phyloP scores from a whole-genome alignment of 2,888 invertebrate species.

The Andricus curvator region DNA sequence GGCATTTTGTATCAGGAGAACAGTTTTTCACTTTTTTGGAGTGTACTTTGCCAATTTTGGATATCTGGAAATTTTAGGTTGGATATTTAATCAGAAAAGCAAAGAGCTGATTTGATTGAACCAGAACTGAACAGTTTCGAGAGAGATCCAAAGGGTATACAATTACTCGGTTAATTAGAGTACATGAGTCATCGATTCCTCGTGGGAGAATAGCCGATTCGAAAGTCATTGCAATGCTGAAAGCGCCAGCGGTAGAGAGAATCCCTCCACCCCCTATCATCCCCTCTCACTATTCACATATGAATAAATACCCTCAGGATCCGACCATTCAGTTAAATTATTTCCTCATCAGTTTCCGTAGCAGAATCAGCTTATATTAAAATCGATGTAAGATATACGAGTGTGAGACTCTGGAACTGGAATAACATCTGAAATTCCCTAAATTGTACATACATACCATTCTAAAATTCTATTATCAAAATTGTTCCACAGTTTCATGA shows the following conservation, averaged over 20 bases:
- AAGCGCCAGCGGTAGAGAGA: neutral
- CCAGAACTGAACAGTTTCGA: neutral
- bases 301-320: neutral
- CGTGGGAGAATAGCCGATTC: neutral
- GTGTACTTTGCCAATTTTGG: neutral
- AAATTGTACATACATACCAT: neutral
- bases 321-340: neutral
- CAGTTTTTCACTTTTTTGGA: neutral
- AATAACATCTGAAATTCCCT: neutral
- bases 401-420: neutral
- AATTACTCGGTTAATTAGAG: neutral
- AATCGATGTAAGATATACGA: neutral
- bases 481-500: too few relatives aligned
- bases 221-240: neutral
- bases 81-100: neutral
- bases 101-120: neutral
- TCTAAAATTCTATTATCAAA: too few relatives aligned
- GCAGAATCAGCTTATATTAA: neutral
- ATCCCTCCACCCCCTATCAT: neutral
- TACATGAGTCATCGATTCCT: neutral
- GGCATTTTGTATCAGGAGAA: neutral
- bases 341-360: neutral
- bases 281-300: neutral
- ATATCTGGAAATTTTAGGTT: neutral
- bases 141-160: neutral